Conservation (phyloP, 2,113 vertebrate genomes). For the Microcebus murinus region DNA sequence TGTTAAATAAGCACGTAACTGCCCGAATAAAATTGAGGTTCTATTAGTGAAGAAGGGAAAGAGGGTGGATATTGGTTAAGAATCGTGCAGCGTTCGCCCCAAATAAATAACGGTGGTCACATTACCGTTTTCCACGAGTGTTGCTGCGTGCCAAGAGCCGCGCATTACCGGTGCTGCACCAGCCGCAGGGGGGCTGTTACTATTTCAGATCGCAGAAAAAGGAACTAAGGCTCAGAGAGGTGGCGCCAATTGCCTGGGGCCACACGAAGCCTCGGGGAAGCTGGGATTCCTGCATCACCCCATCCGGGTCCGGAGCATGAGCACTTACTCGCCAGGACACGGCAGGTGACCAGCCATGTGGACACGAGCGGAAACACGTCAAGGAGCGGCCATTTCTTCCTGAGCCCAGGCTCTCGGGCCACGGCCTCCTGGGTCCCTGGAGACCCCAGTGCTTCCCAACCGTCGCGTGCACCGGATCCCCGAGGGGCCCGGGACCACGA, state of each 20-base stretch:
- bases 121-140: fast-evolving
- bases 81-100: too few relatives aligned
- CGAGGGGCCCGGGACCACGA: too few relatives aligned
- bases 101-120: not conserved
- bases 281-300: fast-evolving
- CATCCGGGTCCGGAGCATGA: fast-evolving
- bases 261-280: not conserved
- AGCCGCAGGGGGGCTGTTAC: not conserved
- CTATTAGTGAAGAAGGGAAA: not conserved
- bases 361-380: not conserved
- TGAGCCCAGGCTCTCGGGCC: not conserved
- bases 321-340: not conserved
- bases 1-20: not conserved
- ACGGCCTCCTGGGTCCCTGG: not conserved
- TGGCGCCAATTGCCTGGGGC: not conserved
- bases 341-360: not conserved
- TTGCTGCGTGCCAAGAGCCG: fast-evolving
- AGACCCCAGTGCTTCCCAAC: not conserved
- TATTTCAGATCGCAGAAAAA: not conserved
- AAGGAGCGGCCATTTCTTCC: not conserved
- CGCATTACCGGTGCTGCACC: not conserved
- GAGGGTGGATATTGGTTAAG: not conserved
- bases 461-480: fast-evolving
- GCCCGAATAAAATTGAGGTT: not conserved
- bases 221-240: not conserved